Conservation (phyloP, 1,140 invertebrate species). For the Caenorhabditis inopinata region DNA sequence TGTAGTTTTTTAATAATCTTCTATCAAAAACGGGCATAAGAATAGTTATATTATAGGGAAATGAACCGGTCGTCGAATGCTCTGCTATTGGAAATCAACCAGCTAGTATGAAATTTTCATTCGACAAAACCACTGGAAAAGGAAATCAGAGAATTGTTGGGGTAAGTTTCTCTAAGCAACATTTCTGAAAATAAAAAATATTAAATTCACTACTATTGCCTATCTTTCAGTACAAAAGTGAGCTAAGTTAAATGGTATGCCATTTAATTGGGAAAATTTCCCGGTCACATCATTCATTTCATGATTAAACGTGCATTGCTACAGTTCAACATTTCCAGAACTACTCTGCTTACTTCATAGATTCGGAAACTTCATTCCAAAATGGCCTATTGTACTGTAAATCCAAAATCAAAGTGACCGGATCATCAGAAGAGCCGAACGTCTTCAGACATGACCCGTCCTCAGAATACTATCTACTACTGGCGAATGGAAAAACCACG, state of each 20-base stretch:
- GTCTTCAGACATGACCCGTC: not conserved
- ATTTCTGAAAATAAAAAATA: no score
- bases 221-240: no score
- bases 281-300: no score
- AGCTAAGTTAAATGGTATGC: no score
- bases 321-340: not conserved
- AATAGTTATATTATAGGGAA: conserved; percentile 7
- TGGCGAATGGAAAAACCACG: conserved; percentile 5
- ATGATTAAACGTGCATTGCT: no score
- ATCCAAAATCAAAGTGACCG: not conserved
- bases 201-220: no score
- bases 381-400: not conserved
- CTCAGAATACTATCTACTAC: not conserved
- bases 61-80: not conserved
- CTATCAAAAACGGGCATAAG: no score
- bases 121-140: not conserved
- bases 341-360: not conserved
- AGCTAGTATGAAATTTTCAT: not conserved
- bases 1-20: no score
- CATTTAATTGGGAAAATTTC: no score
- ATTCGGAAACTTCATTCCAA: not conserved
- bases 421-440: not conserved
- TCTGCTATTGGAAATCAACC: not conserved
- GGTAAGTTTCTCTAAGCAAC: not conserved
- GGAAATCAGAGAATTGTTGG: not conserved